Base-by-base conservation (phyloP, 2,797 vertebrate species). In the Neosilurus mollespiculum region DNA sequence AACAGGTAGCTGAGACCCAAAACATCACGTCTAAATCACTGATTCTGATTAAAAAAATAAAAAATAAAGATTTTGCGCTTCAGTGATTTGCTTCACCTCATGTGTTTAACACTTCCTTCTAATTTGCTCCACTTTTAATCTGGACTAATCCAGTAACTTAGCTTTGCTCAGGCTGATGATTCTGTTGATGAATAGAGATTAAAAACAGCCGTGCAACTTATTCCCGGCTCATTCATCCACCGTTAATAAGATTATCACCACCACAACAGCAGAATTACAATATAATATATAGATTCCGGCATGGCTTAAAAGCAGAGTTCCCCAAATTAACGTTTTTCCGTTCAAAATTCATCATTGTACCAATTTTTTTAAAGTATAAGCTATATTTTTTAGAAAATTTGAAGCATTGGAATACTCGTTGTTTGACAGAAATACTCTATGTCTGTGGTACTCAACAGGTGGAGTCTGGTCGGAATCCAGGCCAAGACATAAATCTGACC, bases 131-230 rank as follows among this genome's bases (percentile, higher is more conserved):
- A 64, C 22, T 64, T 76, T 67, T 66, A 58, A 67, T 71, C 37
- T 61, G 80, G 56, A 67, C 51, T 80, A 67, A 80, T 80, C 51
- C 51, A 67, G 65, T 80, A 65, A 78, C 37, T 65, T 37, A n/a
- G 51, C 64, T 80, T 67, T 80, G 26, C 78, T 56, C 4, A 0
- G 51, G 62, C n/a, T 53, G 14, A 10, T 69, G 78, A 67, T 37
- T 56, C 78, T 80, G 24, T 26, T 80, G 78, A 69, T 56, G 30
- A 80, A 37, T 15, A 67, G 18, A 80, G 64, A 80, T 80, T 80
- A 69, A 37, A 65, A 80, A 26, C 51, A 67, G 78, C 51, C 9
- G 51, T 81, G 80, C 30, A 26, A 71, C 56, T 61, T 53, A 12
- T 65, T 71, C 54, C 34, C 7, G 1, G 58, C 64, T 54, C 22